These are phyloP conservation scores for Scolopax bukidnonensis DNA, from an alignment of 2,797 vertebrate species.

Conservation along the genomic window DNA sequence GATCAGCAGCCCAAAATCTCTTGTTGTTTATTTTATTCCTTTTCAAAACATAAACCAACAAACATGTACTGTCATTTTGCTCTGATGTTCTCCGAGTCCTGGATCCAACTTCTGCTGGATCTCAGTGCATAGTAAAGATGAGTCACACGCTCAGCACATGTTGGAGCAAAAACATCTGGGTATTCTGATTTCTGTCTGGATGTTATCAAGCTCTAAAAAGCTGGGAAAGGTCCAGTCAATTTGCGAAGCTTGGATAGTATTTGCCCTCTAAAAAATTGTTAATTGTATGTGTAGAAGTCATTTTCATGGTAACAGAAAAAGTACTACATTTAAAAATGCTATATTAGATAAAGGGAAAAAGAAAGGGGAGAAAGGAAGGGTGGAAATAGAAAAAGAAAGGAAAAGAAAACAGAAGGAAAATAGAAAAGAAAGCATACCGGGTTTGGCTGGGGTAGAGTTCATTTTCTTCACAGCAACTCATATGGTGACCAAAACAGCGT, in stretches of 20 bases:
- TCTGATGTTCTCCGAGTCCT: not conserved
- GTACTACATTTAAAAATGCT: not conserved
- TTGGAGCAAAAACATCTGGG: not conserved
- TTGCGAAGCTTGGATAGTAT: not conserved
- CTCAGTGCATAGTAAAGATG: not conserved
- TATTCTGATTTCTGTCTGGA: not conserved
- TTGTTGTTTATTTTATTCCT: not conserved
- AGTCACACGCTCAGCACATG: not conserved
- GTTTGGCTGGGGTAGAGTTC: not conserved
- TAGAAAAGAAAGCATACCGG: not conserved
- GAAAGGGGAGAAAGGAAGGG: not conserved
- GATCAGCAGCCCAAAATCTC: not conserved
- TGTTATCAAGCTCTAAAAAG: not conserved
- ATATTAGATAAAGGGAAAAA: not conserved
- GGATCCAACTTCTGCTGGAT: not conserved
- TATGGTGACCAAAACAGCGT: not conserved
- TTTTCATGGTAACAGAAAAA: not conserved
- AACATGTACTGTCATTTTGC: not conserved
- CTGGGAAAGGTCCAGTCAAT: not conserved
- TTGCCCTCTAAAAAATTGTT: not conserved
- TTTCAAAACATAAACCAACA: not conserved
- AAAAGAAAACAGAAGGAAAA: not conserved
- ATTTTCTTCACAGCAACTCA: not conserved
- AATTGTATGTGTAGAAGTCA: not conserved
- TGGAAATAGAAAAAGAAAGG: not conserved